A percentile compares a stretch with the other conserved stretches of the same genome.
Evolutionary conservation across 1,140 invertebrate species (phyloP).

Genomic region (Neodiprion pinetum): DNA sequence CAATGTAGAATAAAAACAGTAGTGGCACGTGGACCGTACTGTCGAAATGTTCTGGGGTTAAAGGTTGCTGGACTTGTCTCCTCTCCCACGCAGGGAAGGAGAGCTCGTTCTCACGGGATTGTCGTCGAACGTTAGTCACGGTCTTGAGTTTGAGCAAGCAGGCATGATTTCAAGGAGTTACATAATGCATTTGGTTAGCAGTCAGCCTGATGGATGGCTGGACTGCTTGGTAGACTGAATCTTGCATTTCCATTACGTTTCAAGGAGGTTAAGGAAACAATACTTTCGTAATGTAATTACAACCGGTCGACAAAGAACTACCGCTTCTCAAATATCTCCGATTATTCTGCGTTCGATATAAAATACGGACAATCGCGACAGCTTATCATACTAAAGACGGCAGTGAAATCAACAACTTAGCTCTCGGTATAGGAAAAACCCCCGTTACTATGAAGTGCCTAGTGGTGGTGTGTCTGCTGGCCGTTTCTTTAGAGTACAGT

Average conservation of each 20-base stretch:
- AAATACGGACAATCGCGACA: conserved; percentile 37
- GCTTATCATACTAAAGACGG: conserved; percentile 37
- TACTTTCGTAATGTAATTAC: conserved; percentile 47
- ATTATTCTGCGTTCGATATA: conserved; percentile 45
- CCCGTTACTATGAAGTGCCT: conserved; percentile 25
- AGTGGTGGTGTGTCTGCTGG: conserved; percentile 25
- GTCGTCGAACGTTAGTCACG: conserved; percentile 8
- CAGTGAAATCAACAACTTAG: conserved; percentile 29
- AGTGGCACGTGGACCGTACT: no score
- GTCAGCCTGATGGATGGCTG: conserved; percentile 27
- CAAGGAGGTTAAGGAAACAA: conserved; percentile 56
- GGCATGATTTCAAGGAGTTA: conserved; percentile 42
- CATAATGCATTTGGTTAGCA: conserved; percentile 41
- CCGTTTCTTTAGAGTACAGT: conserved; percentile 19
- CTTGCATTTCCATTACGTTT: conserved; percentile 26
- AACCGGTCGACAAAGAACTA: conserved; percentile 39
- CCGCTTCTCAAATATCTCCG: conserved; percentile 48
- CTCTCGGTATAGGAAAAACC: conserved; percentile 12
- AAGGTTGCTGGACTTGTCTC: neutral
- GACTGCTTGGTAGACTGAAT: conserved; percentile 8
- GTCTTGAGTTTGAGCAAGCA: conserved; percentile 38
- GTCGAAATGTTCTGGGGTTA: no score
- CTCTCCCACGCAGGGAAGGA: neutral
- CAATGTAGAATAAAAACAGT: no score
- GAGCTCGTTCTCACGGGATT: neutral